phyloP scores from a whole-genome alignment of 2,888 invertebrate genomes.

The Polyommatus icarus region DNA sequence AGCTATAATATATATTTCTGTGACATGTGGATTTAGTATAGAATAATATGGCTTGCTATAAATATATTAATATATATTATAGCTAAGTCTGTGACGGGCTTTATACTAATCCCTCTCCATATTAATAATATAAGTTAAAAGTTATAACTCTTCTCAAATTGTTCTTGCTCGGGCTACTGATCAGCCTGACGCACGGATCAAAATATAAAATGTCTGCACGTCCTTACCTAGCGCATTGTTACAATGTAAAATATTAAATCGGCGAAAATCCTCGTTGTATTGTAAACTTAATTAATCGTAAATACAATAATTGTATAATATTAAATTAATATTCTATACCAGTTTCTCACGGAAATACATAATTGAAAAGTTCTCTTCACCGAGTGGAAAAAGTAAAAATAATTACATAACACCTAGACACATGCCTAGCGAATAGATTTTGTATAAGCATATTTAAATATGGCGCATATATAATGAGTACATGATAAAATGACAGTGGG shows the following conservation, averaged over 20 bases:
- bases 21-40: too few species aligned
- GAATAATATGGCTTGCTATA: too few species aligned
- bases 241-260: constrained; percentile 11
- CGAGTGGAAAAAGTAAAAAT: background rate
- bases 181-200: background rate
- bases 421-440: constrained; percentile 32
- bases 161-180: background rate
- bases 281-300: background rate
- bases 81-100: too few species aligned
- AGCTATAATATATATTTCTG: too few species aligned
- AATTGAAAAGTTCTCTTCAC: background rate
- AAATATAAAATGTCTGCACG: background rate
- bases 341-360: background rate
- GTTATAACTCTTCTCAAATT: too few species aligned
- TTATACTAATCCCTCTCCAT: too few species aligned
- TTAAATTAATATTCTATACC: background rate
- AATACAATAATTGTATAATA: background rate
- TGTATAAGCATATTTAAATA: constrained; percentile 35
- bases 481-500: constrained; percentile 32
- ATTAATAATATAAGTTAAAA: too few species aligned
- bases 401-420: constrained; percentile 24
- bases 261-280: constrained; percentile 1
- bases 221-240: background rate
- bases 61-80: too few species aligned
- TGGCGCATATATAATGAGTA: constrained; percentile 36